phyloP scores from a whole-genome alignment of 2,888 invertebrate genomes.

The Napeogenes sylphis region DNA sequence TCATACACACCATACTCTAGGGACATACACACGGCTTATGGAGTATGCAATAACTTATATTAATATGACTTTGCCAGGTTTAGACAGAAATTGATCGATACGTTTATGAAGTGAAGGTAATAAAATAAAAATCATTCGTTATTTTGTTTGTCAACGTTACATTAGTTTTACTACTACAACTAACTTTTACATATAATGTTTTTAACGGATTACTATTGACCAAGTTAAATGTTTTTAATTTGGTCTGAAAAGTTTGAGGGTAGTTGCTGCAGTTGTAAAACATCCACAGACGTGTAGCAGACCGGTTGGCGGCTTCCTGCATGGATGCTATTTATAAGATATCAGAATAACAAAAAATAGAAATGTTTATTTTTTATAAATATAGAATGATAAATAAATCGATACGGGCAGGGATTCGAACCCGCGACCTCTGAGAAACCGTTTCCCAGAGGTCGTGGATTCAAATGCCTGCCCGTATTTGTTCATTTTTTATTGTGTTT shows the following conservation, averaged over 20 bases:
- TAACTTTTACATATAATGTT: background rate
- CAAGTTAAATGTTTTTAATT: slow-evolving; percentile 13
- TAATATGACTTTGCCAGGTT: background rate
- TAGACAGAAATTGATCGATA: background rate
- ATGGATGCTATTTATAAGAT: too few relatives aligned
- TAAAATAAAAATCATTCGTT: too few relatives aligned
- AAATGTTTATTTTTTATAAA: too few relatives aligned
- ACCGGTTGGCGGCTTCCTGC: slow-evolving; percentile 7
- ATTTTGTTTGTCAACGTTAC: too few relatives aligned
- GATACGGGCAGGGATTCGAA: too few relatives aligned
- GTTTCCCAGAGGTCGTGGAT: too few relatives aligned
- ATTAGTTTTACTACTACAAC: too few relatives aligned
- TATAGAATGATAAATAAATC: too few relatives aligned
- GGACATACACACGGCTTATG: slow-evolving; percentile 65
- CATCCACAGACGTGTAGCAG: slow-evolving; percentile 22
- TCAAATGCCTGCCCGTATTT: too few relatives aligned
- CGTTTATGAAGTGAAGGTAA: background rate
- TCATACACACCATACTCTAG: slow-evolving; percentile 51
- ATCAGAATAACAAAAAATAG: too few relatives aligned
- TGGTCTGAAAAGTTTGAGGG: slow-evolving; percentile 54
- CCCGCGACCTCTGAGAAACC: too few relatives aligned
- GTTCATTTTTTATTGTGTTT: too few relatives aligned
- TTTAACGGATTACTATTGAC: background rate
- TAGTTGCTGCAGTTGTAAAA: slow-evolving; percentile 35
- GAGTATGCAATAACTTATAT: slow-evolving; percentile 36